Percentiles rank a stretch among this genome's conserved stretches.
phyloP scores from a whole-genome alignment of 53 echinoderm and acorn worm species.

The Echinometra lucunter region DNA sequence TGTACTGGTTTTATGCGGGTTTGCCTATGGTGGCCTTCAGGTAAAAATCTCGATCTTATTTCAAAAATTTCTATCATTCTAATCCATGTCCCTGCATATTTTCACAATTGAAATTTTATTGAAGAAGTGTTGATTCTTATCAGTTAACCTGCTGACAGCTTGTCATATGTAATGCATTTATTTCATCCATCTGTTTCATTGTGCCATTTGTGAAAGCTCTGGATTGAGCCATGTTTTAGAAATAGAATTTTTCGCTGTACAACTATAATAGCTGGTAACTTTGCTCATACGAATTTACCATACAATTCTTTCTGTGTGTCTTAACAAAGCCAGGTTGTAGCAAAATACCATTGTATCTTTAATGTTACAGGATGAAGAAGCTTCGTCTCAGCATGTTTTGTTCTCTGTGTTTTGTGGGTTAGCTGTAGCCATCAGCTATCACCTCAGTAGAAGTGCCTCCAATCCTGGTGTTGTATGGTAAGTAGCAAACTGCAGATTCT shows the following conservation, averaged over 20 bases:
- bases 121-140: too few species aligned
- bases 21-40: conserved; percentile 95
- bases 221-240: too few species aligned
- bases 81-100: not conserved
- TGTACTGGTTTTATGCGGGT: conserved; percentile 91
- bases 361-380: conserved; percentile 70
- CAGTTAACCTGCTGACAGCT: too few species aligned
- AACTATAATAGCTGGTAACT: too few species aligned
- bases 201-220: too few species aligned
- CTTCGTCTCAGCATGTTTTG: conserved; percentile 82
- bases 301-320: too few species aligned
- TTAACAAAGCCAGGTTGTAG: too few species aligned
- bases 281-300: too few species aligned
- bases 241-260: too few species aligned
- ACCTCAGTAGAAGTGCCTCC: conserved; percentile 98
- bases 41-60: conserved; percentile 57
- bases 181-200: too few species aligned
- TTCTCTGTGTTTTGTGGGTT: conserved; percentile 98
- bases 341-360: not conserved
- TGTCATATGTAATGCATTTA: too few species aligned
- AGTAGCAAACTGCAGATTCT: not conserved
- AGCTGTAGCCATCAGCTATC: conserved; percentile 94
- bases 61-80: not conserved
- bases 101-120: not conserved
- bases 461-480: conserved; percentile 97